Evolutionary conservation across 2,113 vertebrate genomes (phyloP).

Genomic region (Pionites leucogaster): DNA sequence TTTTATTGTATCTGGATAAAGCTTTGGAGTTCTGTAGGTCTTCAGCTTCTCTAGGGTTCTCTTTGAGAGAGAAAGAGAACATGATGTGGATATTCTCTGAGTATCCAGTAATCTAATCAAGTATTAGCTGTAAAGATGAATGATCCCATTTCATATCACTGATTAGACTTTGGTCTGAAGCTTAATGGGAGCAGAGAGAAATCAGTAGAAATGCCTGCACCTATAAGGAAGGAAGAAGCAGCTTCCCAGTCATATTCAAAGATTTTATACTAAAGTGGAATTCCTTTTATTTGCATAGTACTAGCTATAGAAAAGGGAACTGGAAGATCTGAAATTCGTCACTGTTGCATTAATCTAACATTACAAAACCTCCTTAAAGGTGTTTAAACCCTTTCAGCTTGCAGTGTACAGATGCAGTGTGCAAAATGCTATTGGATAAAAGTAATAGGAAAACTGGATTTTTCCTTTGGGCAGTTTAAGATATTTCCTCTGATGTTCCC

Average conservation of each 20-base stretch:
- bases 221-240: neutral
- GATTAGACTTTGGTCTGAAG: neutral
- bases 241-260: neutral
- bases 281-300: neutral
- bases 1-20: neutral
- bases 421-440: neutral
- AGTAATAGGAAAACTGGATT: neutral
- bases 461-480: neutral
- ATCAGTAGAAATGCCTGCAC: neutral
- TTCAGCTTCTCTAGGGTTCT: neutral
- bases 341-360: neutral
- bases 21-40: neutral
- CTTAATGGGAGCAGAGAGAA: neutral
- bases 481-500: neutral
- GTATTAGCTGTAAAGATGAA: constrained; percentile 8
- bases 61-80: neutral
- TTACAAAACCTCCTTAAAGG: neutral
- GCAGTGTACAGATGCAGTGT: neutral
- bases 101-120: neutral
- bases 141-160: neutral
- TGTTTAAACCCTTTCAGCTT: neutral
- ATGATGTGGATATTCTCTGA: neutral
- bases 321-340: neutral
- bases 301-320: neutral
- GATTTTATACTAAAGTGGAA: neutral